phyloP scores from a whole-genome alignment of 2,113 vertebrate genomes.

The Phycodurus eques region DNA sequence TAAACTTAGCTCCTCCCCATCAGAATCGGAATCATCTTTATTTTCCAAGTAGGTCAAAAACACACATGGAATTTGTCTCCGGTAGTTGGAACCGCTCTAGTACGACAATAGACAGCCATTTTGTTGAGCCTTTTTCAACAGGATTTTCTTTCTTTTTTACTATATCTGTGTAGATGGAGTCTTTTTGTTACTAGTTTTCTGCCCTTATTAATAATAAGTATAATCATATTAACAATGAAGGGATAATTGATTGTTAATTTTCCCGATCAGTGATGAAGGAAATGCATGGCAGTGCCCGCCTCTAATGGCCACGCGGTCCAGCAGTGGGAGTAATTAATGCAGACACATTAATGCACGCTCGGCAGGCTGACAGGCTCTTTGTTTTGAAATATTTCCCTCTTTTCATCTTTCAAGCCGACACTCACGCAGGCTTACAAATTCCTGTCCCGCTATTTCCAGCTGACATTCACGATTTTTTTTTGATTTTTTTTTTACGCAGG shows the following conservation, averaged over 20 bases:
- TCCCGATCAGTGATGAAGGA: conserved; percentile 10
- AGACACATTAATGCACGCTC: conserved; percentile 57
- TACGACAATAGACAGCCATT: too few species aligned
- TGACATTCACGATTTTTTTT: conserved; percentile 71
- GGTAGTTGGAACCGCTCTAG: too few species aligned
- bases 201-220: neutral
- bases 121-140: too few species aligned
- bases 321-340: conserved; percentile 56
- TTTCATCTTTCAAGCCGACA: conserved; percentile 51
- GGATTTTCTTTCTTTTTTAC: neutral
- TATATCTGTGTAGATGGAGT: too few species aligned
- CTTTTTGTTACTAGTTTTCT: neutral
- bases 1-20: too few species aligned
- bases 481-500: conserved; percentile 49
- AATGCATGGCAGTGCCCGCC: neutral
- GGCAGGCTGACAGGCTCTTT: conserved; percentile 63
- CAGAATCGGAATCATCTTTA: too few species aligned
- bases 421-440: conserved; percentile 64
- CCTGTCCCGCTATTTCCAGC: conserved; percentile 61
- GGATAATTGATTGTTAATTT: conserved; percentile 11
- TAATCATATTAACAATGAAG: neutral
- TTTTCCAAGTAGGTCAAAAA: too few species aligned
- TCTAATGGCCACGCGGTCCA: neutral
- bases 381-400: conserved; percentile 58
- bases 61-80: too few species aligned